Conservation (phyloP, 2,797 vertebrate species). For the Anabacerthia variegaticeps region DNA sequence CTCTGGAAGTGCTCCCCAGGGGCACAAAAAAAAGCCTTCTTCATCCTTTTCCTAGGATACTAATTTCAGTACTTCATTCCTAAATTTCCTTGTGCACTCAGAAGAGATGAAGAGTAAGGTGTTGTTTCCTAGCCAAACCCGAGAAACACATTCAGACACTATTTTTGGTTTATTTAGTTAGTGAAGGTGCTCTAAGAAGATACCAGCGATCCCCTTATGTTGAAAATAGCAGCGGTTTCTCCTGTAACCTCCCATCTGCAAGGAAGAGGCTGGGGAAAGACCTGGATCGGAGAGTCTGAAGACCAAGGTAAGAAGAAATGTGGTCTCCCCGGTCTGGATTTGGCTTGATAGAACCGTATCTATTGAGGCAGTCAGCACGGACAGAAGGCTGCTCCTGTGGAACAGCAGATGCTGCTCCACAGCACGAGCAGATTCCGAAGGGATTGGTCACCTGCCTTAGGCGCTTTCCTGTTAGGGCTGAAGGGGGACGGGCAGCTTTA, state of each 20-base stretch:
- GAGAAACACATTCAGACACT: constrained; percentile 29
- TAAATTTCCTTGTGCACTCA: neutral
- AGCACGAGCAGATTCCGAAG: neutral
- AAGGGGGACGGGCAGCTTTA: neutral
- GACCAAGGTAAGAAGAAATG: neutral
- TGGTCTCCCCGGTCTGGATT: neutral
- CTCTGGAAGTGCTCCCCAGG: neutral
- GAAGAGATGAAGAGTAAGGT: neutral
- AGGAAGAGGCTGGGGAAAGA: neutral
- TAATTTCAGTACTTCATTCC: neutral
- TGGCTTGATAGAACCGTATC: neutral
- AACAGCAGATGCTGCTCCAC: neutral
- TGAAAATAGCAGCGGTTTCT: constrained; percentile 6
- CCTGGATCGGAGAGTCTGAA: neutral
- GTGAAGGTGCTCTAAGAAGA: constrained; percentile 19
- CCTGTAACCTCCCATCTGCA: neutral
- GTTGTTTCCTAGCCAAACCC: neutral
- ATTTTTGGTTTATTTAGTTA: constrained; percentile 4
- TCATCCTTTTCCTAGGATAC: neutral
- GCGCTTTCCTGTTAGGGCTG: neutral
- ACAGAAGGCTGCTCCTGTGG: neutral
- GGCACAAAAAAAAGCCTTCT: neutral
- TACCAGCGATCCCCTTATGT: neutral
- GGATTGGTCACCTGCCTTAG: neutral
- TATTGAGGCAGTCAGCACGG: neutral